Evolutionary conservation across 2,888 invertebrate genomes (phyloP).

Genomic region (Agrilus mali): DNA sequence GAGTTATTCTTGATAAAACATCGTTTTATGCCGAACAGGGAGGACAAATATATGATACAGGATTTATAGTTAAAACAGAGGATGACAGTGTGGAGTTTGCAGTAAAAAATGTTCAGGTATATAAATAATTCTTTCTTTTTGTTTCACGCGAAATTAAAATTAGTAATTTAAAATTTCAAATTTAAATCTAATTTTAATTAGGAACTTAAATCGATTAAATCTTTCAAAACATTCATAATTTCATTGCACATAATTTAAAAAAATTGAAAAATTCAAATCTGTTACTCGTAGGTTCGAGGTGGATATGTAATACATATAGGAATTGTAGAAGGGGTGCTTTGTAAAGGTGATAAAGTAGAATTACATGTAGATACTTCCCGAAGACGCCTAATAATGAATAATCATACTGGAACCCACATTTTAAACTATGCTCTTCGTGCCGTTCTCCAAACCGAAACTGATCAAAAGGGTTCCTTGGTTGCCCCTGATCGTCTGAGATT

Average conservation of each 20-base stretch:
- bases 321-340: constrained; percentile 69
- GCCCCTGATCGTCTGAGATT: constrained; percentile 94
- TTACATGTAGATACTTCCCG: constrained; percentile 75
- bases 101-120: constrained; percentile 83
- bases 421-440: constrained; percentile 87
- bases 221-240: too few relatives aligned
- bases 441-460: constrained; percentile 81
- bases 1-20: constrained; percentile 80
- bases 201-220: too few relatives aligned
- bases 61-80: constrained; percentile 68
- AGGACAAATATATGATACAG: constrained; percentile 95
- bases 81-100: constrained; percentile 85
- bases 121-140: too few relatives aligned
- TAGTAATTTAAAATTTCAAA: too few relatives aligned
- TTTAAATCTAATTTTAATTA: too few relatives aligned
- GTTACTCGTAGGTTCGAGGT: constrained; percentile 42
- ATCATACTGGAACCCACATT: constrained; percentile 96
- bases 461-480: constrained; percentile 94
- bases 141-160: too few relatives aligned
- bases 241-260: too few relatives aligned
- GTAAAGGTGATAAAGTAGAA: constrained; percentile 72
- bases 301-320: constrained; percentile 95
- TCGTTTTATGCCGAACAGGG: constrained; percentile 99
- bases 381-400: constrained; percentile 90
- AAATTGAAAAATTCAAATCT: too few relatives aligned